Evolutionary conservation across 2,888 invertebrate species (phyloP).

Genomic region (Danaus chrysippus): DNA sequence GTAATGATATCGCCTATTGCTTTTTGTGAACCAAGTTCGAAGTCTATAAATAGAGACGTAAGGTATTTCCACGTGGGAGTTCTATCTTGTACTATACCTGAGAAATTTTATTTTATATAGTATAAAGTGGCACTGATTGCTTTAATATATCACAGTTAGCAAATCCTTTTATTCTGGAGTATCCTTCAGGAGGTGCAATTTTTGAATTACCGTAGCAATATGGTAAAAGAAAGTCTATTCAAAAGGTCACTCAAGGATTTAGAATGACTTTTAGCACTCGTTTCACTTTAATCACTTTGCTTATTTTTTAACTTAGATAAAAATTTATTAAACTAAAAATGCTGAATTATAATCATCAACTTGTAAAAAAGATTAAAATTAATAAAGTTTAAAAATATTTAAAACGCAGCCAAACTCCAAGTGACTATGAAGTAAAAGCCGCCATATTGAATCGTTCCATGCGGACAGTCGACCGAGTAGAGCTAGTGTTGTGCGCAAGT

Average conservation of each 20-base stretch:
- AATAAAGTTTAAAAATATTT: constrained; percentile 54
- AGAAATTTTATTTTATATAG: constrained; percentile 50
- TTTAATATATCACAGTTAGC: constrained; percentile 64
- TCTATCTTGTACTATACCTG: constrained; percentile 64
- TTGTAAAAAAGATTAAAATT: constrained; percentile 48
- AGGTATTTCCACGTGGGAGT: constrained; percentile 78
- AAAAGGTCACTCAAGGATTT: constrained; percentile 77
- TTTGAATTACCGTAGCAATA: constrained; percentile 60
- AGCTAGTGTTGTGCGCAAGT: constrained; percentile 71
- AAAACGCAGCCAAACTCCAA: constrained; percentile 63
- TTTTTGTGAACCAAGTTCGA: constrained; percentile 67
- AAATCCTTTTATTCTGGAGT: constrained; percentile 45
- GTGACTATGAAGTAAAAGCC: constrained; percentile 69
- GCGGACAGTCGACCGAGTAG: constrained; percentile 53
- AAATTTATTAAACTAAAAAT: constrained; percentile 48
- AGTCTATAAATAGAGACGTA: constrained; percentile 74
- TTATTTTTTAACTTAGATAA: constrained; percentile 59
- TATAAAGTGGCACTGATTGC: constrained; percentile 56
- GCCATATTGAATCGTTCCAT: constrained; percentile 73
- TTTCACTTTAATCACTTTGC: constrained; percentile 61
- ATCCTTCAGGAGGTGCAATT: constrained; percentile 46
- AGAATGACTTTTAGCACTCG: constrained; percentile 62
- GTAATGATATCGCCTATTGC: constrained; percentile 53
- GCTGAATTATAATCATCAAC: constrained; percentile 46
- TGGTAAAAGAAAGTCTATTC: constrained; percentile 71